Base-by-base conservation (phyloP, 2,888 invertebrate genomes). In the Choreutis nemorana region DNA sequence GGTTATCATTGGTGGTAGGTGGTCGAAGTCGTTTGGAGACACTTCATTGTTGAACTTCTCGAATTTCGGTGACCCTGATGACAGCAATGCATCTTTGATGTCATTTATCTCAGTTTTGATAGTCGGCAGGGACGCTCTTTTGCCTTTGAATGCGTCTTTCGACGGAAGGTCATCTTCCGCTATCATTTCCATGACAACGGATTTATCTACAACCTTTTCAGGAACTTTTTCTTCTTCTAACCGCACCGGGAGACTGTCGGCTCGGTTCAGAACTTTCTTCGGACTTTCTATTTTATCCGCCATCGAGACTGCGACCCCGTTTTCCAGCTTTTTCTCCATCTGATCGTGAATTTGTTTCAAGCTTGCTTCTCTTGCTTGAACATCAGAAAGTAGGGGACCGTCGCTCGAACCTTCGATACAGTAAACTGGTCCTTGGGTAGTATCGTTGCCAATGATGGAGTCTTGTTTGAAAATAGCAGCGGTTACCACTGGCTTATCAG, bases 401-500 rank as follows among this genome's bases (percentile, higher is more conserved):
- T 81, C 81, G 8, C 72, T 73, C 0, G 80, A 78, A 0, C 81
- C 78, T 50, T 81, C 81, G 12, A 81, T 65, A 29, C 72, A 72
- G 28, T 79, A 79, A 3, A 66, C 75, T 3, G 77, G 73, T 0
- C 71, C 75, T 50, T 71, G 72, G 8, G 72, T 39, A 8, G 52
- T 60, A 13, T 79, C 79, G 13, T 55, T 75, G 2, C 72, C 71
- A 35, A 81, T 80, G 3, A 81, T 73, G 1, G 81, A 72, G 49
- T 84, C 83, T 49, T 87, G 82, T 41, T 88, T 88, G 38, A 87
- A 82, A 23, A 88, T 81, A 1, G 87, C 88, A 1, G 87, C 86
- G 21, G 86, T 87, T 26, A 88, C 87, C 15, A 87, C 83, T 3
- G 88, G 87, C 39, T 84, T 87, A 37, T 81, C 81, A 9, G 78